phyloP scores from a whole-genome alignment of 1,140 invertebrate genomes.

The Paraescarpia echinospica region DNA sequence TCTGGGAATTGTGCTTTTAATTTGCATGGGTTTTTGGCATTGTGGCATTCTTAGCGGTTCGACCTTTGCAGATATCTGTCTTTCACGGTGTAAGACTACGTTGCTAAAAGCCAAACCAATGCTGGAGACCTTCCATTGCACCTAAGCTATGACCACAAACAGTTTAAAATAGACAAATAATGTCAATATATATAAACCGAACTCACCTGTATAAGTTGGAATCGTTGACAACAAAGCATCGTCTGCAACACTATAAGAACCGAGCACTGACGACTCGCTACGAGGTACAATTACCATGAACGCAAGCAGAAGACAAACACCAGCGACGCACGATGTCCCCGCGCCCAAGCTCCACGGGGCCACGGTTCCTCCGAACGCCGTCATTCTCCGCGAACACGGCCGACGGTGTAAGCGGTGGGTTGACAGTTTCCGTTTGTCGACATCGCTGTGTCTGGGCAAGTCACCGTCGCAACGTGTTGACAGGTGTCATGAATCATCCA shows the following conservation, averaged over 20 bases:
- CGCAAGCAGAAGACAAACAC: neutral
- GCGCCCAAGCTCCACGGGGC: neutral
- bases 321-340: neutral
- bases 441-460: neutral
- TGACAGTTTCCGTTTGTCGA: neutral
- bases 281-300: neutral
- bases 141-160: neutral
- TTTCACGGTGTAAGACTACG: neutral
- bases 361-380: neutral
- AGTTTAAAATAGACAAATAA: neutral
- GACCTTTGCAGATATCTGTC: neutral
- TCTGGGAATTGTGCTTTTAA: neutral
- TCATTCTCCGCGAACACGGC: neutral
- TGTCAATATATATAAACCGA: neutral
- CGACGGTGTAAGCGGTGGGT: neutral
- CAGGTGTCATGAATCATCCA: neutral
- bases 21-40: neutral
- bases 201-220: neutral
- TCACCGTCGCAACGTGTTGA: neutral
- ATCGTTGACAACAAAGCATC: neutral
- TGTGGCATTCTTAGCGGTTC: neutral
- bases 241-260: neutral
- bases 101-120: neutral
- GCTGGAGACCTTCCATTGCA: neutral
- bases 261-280: neutral